These are phyloP conservation scores for Venustoraphidia nigricollis DNA, from an alignment of 2,888 invertebrate species.

Conservation along the genomic window DNA sequence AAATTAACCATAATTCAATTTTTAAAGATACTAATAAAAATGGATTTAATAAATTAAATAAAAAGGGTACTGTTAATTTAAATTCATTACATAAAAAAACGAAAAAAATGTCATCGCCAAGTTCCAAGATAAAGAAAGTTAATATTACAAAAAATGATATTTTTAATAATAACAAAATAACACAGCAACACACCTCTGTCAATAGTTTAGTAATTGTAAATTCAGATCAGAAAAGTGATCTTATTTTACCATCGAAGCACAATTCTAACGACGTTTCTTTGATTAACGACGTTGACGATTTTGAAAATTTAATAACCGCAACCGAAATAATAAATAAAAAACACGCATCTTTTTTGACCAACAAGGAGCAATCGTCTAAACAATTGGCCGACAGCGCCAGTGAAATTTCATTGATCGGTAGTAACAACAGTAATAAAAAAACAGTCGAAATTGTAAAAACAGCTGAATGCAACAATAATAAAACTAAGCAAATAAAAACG, in stretches of 20 bases:
- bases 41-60: background rate
- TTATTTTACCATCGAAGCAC: too few species aligned
- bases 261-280: too few species aligned
- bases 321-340: constrained; percentile 41
- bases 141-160: background rate
- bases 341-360: constrained; percentile 18
- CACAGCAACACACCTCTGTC: constrained; percentile 1
- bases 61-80: background rate
- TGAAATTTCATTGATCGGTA: too few species aligned
- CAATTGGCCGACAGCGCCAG: background rate
- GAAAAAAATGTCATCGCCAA: background rate
- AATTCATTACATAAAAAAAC: background rate
- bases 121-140: constrained; percentile 6
- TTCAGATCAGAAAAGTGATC: background rate
- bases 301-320: constrained; percentile 37
- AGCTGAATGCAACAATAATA: constrained; percentile 15
- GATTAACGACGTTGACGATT: constrained; percentile 30
- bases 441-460: constrained; percentile 19
- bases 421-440: constrained; percentile 22
- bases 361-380: constrained; percentile 7
- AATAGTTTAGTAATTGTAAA: background rate
- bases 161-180: constrained; percentile 12
- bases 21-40: background rate
- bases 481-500: constrained; percentile 13
- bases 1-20: background rate